phyloP scores from a whole-genome alignment of 1,140 invertebrate genomes.

The Rhopalosiphum padi region DNA sequence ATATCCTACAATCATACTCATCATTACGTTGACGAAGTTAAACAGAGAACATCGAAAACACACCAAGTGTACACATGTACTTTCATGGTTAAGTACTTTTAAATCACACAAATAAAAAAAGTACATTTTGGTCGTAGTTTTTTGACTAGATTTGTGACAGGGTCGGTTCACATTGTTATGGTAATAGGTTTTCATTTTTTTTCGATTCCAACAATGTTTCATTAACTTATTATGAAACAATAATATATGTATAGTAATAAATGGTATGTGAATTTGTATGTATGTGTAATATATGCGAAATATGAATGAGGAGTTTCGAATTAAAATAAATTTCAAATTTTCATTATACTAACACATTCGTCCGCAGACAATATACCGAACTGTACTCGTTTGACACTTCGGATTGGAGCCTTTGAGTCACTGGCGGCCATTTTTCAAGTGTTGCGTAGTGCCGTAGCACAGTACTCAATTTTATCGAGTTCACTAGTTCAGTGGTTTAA shows the following conservation, averaged over 20 bases:
- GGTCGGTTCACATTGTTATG: neutral
- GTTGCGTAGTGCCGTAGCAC: neutral
- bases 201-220: neutral
- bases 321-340: neutral
- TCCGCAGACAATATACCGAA: slow-evolving; percentile 98
- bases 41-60: neutral
- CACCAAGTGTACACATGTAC: neutral
- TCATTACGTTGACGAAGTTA: neutral
- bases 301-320: neutral
- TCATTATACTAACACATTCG: slow-evolving; percentile 89
- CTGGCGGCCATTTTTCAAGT: slow-evolving; percentile 63
- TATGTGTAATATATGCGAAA: neutral
- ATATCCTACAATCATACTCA: neutral
- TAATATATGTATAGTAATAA: neutral
- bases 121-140: neutral
- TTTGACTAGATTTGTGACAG: neutral
- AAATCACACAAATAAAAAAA: neutral
- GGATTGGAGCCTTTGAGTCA: slow-evolving; percentile 93
- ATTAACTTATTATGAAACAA: neutral
- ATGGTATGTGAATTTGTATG: neutral
- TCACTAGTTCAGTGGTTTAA: neutral
- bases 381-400: slow-evolving; percentile 94
- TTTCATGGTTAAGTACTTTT: neutral
- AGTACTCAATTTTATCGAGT: neutral
- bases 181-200: neutral